phyloP scores from a whole-genome alignment of 2,113 vertebrate genomes.

The Cinclus cinclus region DNA sequence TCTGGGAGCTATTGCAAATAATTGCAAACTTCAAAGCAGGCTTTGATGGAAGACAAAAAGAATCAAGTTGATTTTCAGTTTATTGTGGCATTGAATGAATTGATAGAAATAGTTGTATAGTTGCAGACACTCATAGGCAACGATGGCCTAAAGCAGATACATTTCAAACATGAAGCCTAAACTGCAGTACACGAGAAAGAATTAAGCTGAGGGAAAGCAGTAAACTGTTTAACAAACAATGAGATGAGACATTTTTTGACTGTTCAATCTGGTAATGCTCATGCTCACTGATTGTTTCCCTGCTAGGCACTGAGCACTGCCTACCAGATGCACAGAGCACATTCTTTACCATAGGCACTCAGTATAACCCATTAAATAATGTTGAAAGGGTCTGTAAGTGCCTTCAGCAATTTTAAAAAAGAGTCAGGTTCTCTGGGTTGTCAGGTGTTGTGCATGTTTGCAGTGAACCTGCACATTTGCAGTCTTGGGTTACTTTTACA shows the following conservation, averaged over 20 bases:
- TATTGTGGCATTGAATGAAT: not conserved
- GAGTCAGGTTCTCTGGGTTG: not conserved
- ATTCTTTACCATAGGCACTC: not conserved
- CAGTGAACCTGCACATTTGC: accelerated
- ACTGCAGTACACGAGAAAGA: not conserved
- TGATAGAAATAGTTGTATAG: not conserved
- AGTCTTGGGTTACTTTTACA: not conserved
- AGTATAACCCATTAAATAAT: not conserved
- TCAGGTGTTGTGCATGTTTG: not conserved
- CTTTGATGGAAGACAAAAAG: not conserved
- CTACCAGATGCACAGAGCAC: not conserved
- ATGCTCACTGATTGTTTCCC: not conserved
- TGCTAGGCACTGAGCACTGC: not conserved
- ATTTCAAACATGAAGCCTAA: not conserved
- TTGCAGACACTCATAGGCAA: not conserved
- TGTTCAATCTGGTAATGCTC: not conserved
- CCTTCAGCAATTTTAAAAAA: not conserved
- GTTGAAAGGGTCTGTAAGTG: not conserved
- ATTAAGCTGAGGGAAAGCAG: not conserved
- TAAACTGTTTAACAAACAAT: not conserved
- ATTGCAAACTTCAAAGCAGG: constrained; percentile 1
- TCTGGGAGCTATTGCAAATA: constrained; percentile 20
- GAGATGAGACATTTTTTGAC: not conserved
- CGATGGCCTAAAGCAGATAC: not conserved
- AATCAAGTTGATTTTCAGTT: not conserved